A percentile compares a stretch with the other conserved stretches of the same genome.
These are phyloP conservation scores for Agapornis canus DNA, from an alignment of 2,797 vertebrate genomes.

Conservation along the genomic window DNA sequence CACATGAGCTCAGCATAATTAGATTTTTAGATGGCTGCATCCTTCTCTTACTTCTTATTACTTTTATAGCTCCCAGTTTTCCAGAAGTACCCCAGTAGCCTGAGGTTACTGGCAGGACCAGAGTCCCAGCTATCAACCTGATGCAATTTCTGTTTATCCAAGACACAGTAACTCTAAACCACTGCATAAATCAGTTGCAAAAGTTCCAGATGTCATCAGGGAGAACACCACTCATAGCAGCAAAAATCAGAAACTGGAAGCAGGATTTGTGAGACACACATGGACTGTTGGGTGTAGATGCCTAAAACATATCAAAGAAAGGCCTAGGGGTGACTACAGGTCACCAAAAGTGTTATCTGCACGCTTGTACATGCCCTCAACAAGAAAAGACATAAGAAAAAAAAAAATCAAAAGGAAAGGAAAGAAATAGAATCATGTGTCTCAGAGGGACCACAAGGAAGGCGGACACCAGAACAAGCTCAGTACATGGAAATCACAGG, in stretches of 20 bases:
- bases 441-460: rapidly evolving
- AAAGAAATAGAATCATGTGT: not conserved
- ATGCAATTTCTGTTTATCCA: not conserved
- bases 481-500: rapidly evolving
- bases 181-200: not conserved
- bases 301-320: not conserved
- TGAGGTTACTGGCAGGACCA: not conserved
- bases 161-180: not conserved
- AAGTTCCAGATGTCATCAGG: not conserved
- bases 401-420: not conserved
- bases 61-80: not conserved
- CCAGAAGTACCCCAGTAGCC: not conserved
- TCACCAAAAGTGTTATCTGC: not conserved
- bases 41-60: not conserved
- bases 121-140: not conserved
- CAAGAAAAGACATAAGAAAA: not conserved
- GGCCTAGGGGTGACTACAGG: not conserved
- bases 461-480: not conserved
- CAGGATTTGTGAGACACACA: not conserved
- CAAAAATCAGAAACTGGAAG: not conserved
- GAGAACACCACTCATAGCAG: not conserved
- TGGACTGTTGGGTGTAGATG: not conserved
- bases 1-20: not conserved
- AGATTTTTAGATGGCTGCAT: not conserved
- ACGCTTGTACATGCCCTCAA: not conserved